A percentile compares a stretch with the other conserved stretches of the same genome.
phyloP scores from a whole-genome alignment of 2,888 invertebrate genomes.

The Tridacna crocea region DNA sequence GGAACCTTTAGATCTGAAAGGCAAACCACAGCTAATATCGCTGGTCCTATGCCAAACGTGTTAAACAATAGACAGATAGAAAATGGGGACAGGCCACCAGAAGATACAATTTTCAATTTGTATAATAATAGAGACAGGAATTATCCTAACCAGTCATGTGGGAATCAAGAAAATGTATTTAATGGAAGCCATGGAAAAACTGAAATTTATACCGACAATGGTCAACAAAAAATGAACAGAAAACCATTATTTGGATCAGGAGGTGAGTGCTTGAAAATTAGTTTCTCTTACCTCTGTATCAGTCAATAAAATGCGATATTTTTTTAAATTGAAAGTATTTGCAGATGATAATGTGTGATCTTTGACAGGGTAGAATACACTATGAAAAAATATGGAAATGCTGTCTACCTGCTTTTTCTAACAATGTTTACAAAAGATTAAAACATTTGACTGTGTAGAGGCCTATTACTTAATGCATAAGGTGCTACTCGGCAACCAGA shows the following conservation, averaged over 20 bases:
- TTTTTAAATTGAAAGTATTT: too few relatives aligned
- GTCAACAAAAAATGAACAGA: conserved; percentile 25
- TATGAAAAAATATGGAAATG: too few relatives aligned
- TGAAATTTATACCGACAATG: background rate
- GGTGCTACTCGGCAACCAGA: too few relatives aligned
- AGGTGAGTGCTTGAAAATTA: conserved; percentile 13
- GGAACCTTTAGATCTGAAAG: background rate
- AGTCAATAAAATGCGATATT: too few relatives aligned
- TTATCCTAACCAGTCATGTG: background rate
- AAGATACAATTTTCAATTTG: conserved; percentile 1
- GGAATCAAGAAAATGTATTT: background rate
- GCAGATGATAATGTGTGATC: too few relatives aligned
- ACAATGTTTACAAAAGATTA: too few relatives aligned
- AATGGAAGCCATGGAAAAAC: background rate
- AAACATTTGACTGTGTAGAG: too few relatives aligned
- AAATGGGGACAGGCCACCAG: background rate
- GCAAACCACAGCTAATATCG: background rate
- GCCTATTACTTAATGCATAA: too few relatives aligned
- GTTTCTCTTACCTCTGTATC: background rate
- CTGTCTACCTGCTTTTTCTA: too few relatives aligned
- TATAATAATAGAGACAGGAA: background rate
- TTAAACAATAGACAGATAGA: background rate
- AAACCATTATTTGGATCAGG: conserved; percentile 53
- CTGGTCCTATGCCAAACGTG: background rate
- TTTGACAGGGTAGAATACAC: too few relatives aligned